Percentiles rank a stretch among this genome's conserved stretches.
Conservation (phyloP, 2,888 invertebrate genomes). For the Eremobia ochroleuca region DNA sequence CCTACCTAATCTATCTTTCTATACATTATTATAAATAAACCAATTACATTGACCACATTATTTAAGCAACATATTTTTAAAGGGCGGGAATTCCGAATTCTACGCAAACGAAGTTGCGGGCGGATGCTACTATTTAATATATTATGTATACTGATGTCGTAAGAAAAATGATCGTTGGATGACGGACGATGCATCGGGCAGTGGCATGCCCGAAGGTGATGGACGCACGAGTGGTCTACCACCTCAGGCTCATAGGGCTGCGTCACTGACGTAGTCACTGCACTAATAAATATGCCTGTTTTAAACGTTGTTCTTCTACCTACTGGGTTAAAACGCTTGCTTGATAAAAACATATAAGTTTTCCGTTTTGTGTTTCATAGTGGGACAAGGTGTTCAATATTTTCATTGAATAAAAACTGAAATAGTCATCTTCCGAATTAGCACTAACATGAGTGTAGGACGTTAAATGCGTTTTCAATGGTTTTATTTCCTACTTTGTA, state of each 20-base stretch:
- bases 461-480: neutral
- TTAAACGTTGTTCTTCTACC: neutral
- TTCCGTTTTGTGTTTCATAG: neutral
- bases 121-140: neutral
- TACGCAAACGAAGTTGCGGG: too few species aligned
- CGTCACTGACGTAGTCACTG: constrained; percentile 1
- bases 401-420: neutral
- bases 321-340: neutral
- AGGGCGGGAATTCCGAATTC: too few species aligned
- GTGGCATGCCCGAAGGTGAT: constrained; percentile 21
- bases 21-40: too few species aligned
- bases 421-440: neutral
- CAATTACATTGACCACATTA: too few species aligned
- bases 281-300: constrained; percentile 15
- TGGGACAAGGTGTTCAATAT: neutral
- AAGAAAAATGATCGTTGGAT: constrained; percentile 6
- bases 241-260: constrained; percentile 22
- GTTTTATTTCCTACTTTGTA: neutral
- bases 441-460: neutral
- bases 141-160: neutral
- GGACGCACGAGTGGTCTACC: neutral
- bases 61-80: too few species aligned
- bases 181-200: constrained; percentile 21
- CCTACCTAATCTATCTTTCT: too few species aligned
- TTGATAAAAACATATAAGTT: neutral